Evolutionary conservation across 2,797 vertebrate species (phyloP), one percentile per base, ranked within the genome.

Genomic region (Serranus cabrilla): DNA sequence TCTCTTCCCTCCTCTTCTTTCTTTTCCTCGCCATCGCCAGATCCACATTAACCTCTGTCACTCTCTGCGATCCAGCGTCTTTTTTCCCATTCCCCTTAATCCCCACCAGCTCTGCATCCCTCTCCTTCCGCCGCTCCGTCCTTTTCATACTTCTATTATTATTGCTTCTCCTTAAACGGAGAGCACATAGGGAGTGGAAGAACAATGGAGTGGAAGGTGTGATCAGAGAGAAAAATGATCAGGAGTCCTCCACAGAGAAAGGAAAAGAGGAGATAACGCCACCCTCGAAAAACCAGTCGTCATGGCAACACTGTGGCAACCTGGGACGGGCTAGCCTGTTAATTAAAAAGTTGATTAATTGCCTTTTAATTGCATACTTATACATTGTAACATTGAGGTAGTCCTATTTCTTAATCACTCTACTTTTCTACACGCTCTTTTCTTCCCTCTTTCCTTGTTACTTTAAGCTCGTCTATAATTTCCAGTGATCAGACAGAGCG

Each of bases 331-430:
- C 71, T 45, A 55, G 73, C 76, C 65, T 62, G 77, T 90, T 92
- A 92, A 93, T 93, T 93, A 90, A 92, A 88, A 93, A 89, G 82
- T 88, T 89, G 86, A 92, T 94, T 90, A 92, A 92, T 93, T 90
- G 76, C 50, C 73, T 91, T 92, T 90, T 92, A 91, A 93, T 92
- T 90, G 80, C 79, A 67, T 76, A 68, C 82, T 90, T 87, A 74
- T 82, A 82, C 80, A 70, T 62, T 83, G 84, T 84, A 79, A 76
- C 79, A 65, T 72, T n/a, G 49, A 80, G 70, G 80, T 76, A 83
- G 78, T 68, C 57, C 59, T 80, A 21, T 82, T 80, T 79, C 75
- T 77, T 87, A 87, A 87, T 89, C 74, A 75, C 66, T 74, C 45
- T 58, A 16, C 55, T 80, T 85, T 9, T 56, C 23, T 62, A 57